Conservation (phyloP, 2,888 invertebrate species). For the Synergus umbraculus region DNA sequence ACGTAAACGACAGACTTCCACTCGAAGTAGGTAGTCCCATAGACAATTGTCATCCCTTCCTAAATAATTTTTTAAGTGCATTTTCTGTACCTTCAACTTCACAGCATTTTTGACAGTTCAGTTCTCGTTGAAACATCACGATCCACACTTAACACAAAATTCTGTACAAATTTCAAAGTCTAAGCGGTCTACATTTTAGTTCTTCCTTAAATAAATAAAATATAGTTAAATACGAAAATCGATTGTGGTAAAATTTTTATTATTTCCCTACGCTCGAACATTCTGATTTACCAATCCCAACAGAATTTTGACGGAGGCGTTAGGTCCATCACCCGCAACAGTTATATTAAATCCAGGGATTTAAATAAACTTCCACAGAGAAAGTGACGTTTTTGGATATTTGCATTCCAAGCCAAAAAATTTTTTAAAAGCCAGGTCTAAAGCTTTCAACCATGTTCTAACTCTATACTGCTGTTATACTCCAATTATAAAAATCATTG, state of each 20-base stretch:
- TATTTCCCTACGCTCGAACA: no score
- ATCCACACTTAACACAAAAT: background rate
- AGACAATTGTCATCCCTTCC: no score
- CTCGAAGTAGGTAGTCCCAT: no score
- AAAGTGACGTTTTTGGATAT: conserved; percentile 24
- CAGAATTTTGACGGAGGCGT: background rate
- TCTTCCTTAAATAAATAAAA: no score
- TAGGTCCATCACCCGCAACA: conserved; percentile 1
- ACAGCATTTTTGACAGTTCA: no score
- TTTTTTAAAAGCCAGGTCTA: conserved; percentile 42
- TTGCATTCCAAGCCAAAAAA: conserved; percentile 42
- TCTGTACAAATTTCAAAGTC: no score
- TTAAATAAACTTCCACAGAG: conserved; percentile 43
- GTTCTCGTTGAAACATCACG: background rate
- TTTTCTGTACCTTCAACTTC: no score
- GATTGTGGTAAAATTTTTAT: no score
- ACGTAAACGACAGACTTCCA: no score
- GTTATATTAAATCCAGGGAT: conserved; percentile 24
- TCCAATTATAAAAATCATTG: conserved; percentile 14
- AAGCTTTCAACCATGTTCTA: conserved; percentile 19
- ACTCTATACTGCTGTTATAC: background rate
- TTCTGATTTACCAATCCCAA: background rate
- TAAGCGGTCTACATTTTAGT: no score
- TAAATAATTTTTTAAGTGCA: no score
- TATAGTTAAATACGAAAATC: no score